Conservation (phyloP, 1,140 invertebrate genomes). For the Thaumatotibia leucotreta region DNA sequence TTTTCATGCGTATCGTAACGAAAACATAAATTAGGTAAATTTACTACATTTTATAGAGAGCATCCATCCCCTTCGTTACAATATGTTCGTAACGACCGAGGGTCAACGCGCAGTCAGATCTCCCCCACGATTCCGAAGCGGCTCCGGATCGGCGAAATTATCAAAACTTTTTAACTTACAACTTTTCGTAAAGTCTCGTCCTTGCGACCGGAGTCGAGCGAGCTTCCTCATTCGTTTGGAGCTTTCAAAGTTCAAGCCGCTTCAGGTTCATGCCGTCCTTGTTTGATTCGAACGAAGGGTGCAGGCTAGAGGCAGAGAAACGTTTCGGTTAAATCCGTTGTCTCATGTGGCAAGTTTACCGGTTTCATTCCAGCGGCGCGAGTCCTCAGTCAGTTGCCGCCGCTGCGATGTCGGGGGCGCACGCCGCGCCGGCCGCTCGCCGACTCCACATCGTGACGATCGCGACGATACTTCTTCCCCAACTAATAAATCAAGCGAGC, state of each 20-base stretch:
- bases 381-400: conserved; percentile 51
- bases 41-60: conserved; percentile 66
- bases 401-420: conserved; percentile 55
- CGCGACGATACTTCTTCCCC: conserved; percentile 49
- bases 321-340: conserved; percentile 38
- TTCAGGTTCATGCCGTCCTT: conserved; percentile 39
- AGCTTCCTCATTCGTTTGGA: conserved; percentile 47
- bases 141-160: conserved; percentile 63
- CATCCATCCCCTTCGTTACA: conserved; percentile 72
- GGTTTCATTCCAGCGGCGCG: conserved; percentile 29
- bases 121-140: conserved; percentile 55
- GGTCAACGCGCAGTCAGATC: conserved; percentile 62
- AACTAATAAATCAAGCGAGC: conserved; percentile 62
- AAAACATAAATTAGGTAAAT: conserved; percentile 75
- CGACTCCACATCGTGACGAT: conserved; percentile 48
- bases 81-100: conserved; percentile 68
- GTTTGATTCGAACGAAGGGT: conserved; percentile 34
- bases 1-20: conserved; percentile 69
- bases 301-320: conserved; percentile 29
- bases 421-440: conserved; percentile 40
- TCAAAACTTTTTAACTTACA: conserved; percentile 74
- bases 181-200: conserved; percentile 54
- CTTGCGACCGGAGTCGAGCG: conserved; percentile 37
- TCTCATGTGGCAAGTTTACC: conserved; percentile 41
- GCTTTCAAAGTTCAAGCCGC: conserved; percentile 30